Conservation (phyloP, 2,888 invertebrate genomes). For the Luperina testacea region DNA sequence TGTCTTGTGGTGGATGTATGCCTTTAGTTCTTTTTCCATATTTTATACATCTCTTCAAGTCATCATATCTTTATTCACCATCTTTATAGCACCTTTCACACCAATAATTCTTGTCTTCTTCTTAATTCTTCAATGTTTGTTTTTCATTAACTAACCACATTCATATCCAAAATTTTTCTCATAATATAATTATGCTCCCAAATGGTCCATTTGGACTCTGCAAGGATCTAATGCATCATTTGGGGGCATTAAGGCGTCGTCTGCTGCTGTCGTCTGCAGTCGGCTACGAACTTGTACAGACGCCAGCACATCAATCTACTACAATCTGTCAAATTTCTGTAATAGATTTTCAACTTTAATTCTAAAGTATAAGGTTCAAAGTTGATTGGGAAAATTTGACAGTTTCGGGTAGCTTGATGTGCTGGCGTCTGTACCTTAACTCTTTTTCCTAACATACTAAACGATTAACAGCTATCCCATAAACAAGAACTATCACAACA, state of each 20-base stretch:
- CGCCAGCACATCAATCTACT: too few relatives aligned
- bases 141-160: neutral
- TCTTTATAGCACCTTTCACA: neutral
- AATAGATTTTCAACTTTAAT: too few relatives aligned
- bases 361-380: too few relatives aligned
- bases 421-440: too few relatives aligned
- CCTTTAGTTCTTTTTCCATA: too few relatives aligned
- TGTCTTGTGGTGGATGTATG: neutral
- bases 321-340: too few relatives aligned
- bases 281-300: too few relatives aligned
- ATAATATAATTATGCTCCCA: neutral
- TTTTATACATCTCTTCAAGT: neutral
- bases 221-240: neutral
- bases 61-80: neutral
- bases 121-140: neutral
- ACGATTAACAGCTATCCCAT: neutral
- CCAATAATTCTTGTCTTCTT: neutral
- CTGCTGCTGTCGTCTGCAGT: too few relatives aligned
- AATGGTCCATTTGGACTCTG: neutral
- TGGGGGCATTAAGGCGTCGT: neutral
- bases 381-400: too few relatives aligned
- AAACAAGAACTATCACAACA: neutral
- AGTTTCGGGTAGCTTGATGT: too few relatives aligned
- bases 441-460: too few relatives aligned
- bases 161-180: neutral